These are phyloP conservation scores for Drosophila leonis DNA, from an alignment of 2,888 invertebrate species.

Conservation along the genomic window DNA sequence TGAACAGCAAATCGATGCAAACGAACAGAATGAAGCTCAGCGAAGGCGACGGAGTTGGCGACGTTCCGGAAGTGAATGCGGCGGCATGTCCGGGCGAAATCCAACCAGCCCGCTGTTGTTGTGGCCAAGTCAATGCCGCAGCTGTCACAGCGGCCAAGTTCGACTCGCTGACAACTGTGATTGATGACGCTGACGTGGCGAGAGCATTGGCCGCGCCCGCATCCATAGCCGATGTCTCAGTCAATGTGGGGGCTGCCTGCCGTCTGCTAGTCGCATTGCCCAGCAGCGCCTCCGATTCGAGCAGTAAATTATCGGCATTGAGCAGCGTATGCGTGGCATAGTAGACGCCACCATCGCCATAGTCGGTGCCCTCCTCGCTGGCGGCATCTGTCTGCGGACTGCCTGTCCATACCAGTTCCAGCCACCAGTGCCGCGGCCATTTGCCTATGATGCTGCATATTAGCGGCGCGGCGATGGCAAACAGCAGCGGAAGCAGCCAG, in stretches of 20 bases:
- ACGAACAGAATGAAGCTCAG: conserved; percentile 83
- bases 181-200: conserved; percentile 63
- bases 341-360: conserved; percentile 57
- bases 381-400: conserved; percentile 58
- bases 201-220: conserved; percentile 32
- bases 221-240: conserved; percentile 43
- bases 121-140: conserved; percentile 63
- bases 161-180: conserved; percentile 44
- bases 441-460: conserved; percentile 85
- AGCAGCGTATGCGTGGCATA: conserved; percentile 70
- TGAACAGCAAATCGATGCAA: conserved; percentile 89
- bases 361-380: conserved; percentile 33
- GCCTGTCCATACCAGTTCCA: conserved; percentile 84
- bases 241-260: conserved; percentile 12
- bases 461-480: conserved; percentile 84
- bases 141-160: conserved; percentile 53
- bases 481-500: conserved; percentile 85
- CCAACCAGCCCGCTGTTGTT: conserved; percentile 44
- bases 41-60: conserved; percentile 57
- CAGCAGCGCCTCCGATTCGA: conserved; percentile 71
- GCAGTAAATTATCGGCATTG: conserved; percentile 81
- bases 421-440: conserved; percentile 88
- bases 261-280: conserved; percentile 44
- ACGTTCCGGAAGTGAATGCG: conserved; percentile 61
- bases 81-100: conserved; percentile 46